Base-by-base conservation (phyloP, 2,888 invertebrate species). In the Aleiodes alternator region DNA sequence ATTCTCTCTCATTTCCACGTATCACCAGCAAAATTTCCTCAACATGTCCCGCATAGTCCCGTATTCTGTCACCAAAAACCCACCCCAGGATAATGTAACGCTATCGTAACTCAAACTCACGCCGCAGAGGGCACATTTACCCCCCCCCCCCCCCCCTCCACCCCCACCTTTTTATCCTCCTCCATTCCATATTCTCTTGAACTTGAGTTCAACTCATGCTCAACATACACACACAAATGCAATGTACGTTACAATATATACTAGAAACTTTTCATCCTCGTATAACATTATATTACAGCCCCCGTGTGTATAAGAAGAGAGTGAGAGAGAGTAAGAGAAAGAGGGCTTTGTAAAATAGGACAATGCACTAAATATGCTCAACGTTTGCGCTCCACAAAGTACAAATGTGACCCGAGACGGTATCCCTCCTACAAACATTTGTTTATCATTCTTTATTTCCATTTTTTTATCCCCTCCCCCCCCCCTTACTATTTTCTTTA, bases 331-430 rank as follows among this genome's bases (percentile, higher is more conserved):
- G 51, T 6, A 0, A 51, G 51, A 12, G 11, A 0, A 4, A 53
- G 12, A 31, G 77, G 80, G 82, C 82, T 84, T 83, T 82, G 80
- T 81, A 78, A 84, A 86, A 86, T 82, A 80, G 83, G 81, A 85
- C 83, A 83, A 83, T 83, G 82, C 78, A 83, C 83, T 84, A 84
- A 85, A 86, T 83, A 84, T 84, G 84, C 81, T 80, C 74, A 61
- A 64, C 70, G 72, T 76, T 77, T 75, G 78, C 71, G 73, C 76
- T 76, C 56, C 61, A 68, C 75, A 59, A 76, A 80, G 78, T 80
- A 81, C 80, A 80, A 82, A 83, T 81, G 80, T 78, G 76, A 43
- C 71, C 77, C 70, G 70, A 71, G 69, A 70, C 76, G 72, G 72
- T 78, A 78, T 77, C 79, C 80, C 80, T 80, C 80, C 76, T 69